Percentiles rank a stretch among this genome's conserved stretches.
These are phyloP conservation scores for Chlorospingus semifuscus DNA, from an alignment of 2,797 vertebrate genomes.

Conservation along the genomic window DNA sequence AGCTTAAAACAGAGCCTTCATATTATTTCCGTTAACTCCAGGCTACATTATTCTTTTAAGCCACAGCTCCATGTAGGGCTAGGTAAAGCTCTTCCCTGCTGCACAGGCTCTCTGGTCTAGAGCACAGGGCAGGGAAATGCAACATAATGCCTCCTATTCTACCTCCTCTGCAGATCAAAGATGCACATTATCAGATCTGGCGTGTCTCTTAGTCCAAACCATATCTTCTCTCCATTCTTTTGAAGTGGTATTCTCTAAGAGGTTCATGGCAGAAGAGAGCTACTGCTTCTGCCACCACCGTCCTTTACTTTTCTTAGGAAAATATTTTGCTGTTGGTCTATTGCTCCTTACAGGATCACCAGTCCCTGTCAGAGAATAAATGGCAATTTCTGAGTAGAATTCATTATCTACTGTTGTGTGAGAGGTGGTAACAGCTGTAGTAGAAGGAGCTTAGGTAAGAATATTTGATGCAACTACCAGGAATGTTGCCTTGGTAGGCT, in stretches of 20 bases:
- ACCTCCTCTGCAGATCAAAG: neutral
- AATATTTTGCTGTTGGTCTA: neutral
- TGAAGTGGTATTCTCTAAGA: neutral
- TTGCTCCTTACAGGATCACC: neutral
- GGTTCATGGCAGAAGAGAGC: neutral
- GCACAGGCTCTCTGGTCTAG: neutral
- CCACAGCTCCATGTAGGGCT: neutral
- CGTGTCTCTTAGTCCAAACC: neutral
- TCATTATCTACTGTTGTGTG: neutral
- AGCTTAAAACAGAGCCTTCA: neutral
- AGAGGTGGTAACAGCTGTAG: neutral
- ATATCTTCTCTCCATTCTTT: neutral
- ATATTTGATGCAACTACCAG: neutral
- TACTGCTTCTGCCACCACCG: neutral
- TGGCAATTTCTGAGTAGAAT: neutral
- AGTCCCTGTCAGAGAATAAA: neutral
- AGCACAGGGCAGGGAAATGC: neutral
- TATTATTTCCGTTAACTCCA: slow-evolving; percentile 2
- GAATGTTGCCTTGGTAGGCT: neutral
- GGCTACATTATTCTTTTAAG: neutral
- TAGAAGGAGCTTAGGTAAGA: neutral
- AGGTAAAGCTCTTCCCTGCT: neutral
- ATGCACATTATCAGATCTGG: neutral
- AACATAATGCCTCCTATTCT: neutral
- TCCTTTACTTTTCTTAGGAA: neutral